Conservation (phyloP, 2,888 invertebrate genomes). For the Aleiodes testaceus region DNA sequence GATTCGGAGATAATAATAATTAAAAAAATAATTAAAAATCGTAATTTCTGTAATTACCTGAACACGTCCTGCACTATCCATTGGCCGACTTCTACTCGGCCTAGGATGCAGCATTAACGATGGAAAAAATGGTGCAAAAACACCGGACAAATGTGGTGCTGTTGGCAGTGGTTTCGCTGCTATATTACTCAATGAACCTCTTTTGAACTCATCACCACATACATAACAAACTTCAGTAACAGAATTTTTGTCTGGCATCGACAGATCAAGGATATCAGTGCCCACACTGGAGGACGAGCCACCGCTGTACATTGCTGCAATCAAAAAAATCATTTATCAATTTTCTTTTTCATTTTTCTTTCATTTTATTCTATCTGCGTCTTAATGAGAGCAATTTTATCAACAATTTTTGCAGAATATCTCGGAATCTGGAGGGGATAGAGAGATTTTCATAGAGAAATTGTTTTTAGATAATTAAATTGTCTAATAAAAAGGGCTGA, state of each 20-base stretch:
- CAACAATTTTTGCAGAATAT: background rate
- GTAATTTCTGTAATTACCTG: slow-evolving; percentile 62
- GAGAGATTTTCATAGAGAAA: too few species aligned
- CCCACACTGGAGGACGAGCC: slow-evolving; percentile 77
- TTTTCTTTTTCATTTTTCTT: slow-evolving; percentile 13
- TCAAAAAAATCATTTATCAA: slow-evolving; percentile 26
- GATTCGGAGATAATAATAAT: too few species aligned
- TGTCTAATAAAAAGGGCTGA: background rate
- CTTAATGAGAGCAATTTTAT: background rate
- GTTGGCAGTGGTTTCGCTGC: slow-evolving; percentile 76
- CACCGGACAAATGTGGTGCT: slow-evolving; percentile 66
- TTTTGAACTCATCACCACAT: slow-evolving; percentile 90
- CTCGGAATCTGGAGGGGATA: too few species aligned
- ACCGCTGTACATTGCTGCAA: slow-evolving; percentile 68
- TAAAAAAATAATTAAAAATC: slow-evolving; percentile 6
- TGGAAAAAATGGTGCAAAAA: slow-evolving; percentile 80
- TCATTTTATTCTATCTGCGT: slow-evolving; percentile 8
- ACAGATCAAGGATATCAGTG: slow-evolving; percentile 89
- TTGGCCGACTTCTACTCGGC: slow-evolving; percentile 88
- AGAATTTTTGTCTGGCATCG: slow-evolving; percentile 94
- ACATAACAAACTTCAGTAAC: slow-evolving; percentile 92
- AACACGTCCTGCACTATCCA: slow-evolving; percentile 84
- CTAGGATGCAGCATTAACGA: slow-evolving; percentile 83
- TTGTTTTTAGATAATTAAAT: background rate
- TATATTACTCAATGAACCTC: slow-evolving; percentile 85